These are phyloP conservation scores for Sphyrna mokarran DNA, from an alignment of 2,113 vertebrate species.

Conservation along the genomic window DNA sequence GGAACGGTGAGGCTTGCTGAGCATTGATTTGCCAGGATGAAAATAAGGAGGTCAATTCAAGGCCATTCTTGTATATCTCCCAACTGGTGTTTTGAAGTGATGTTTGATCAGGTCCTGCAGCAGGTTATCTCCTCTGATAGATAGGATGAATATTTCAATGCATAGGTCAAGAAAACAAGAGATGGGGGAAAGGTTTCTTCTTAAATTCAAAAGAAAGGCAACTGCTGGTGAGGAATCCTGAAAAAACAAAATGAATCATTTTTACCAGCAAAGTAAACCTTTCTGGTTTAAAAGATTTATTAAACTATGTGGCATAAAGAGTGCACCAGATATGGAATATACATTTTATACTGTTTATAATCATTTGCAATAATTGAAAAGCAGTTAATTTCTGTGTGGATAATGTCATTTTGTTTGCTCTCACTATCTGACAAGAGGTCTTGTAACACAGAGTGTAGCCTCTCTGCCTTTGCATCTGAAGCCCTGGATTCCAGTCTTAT, in stretches of 20 bases:
- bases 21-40: not conserved
- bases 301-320: not conserved
- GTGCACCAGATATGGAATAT: not conserved
- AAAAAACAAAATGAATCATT: not conserved
- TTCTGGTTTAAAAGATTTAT: not conserved
- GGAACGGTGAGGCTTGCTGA: not conserved
- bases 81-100: not conserved
- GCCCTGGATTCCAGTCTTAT: no score
- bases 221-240: not conserved
- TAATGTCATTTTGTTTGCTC: not conserved
- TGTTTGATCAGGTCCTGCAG: not conserved
- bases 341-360: not conserved
- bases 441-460: no score
- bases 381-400: not conserved
- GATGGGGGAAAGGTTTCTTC: not conserved
- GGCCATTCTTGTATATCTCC: not conserved
- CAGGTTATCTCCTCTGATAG: not conserved
- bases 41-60: not conserved
- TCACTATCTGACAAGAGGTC: not conserved
- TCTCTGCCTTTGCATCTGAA: no score
- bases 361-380: not conserved
- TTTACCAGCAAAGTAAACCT: not conserved
- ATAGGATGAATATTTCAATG: not conserved
- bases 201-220: not conserved
- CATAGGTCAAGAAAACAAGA: not conserved